Evolutionary conservation across 2,113 vertebrate species (phyloP), one percentile per base, ranked within the genome.

Genomic region (Scomber japonicus): DNA sequence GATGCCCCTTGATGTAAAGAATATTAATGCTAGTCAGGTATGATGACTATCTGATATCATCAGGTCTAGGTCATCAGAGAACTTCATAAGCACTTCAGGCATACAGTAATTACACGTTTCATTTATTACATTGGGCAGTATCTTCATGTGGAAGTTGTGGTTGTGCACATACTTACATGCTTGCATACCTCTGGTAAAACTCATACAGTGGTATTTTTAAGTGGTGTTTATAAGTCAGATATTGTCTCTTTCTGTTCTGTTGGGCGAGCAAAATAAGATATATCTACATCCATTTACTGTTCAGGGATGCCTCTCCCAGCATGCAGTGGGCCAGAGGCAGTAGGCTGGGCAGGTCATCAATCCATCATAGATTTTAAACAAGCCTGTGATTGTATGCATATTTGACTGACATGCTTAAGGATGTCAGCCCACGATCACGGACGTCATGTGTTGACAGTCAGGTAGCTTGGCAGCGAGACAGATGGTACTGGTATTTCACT

Each of bases 401-500:
- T 55, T 71, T 0, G 9, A 8, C 57, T 3, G 53, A 74, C 56
- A 56, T 15, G 59, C 53, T 51, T 3, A 54, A 81, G 69, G 74
- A 75, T 66, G 31, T 78, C 64, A 56, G 63, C 63, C 44, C 57
- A 45, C 24, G 4, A 69, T 71, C 51, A 35, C 73, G 45, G 61
- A 55, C 63, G 14, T 82, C 83, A 80, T 71, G 71, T 61, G 73
- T 75, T 64, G 75, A 68, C 49, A 61, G 75, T 81, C 85, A 88
- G 88, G 88, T 91, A 76, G 71, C 63, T 71, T 21, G 54, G 82
- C 84, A 60, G 65, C 40, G 63, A 5, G 50, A 86, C 89, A 91
- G 91, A 89, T 91, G 89, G 85, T 56, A 13, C 77, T 84, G 77
- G 74, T 88, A 54, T 80, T 90, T 88, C 82, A 80, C 79, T 89